These are phyloP conservation scores for Ciconia boyciana DNA, from an alignment of 2,113 vertebrate species.

Conservation along the genomic window DNA sequence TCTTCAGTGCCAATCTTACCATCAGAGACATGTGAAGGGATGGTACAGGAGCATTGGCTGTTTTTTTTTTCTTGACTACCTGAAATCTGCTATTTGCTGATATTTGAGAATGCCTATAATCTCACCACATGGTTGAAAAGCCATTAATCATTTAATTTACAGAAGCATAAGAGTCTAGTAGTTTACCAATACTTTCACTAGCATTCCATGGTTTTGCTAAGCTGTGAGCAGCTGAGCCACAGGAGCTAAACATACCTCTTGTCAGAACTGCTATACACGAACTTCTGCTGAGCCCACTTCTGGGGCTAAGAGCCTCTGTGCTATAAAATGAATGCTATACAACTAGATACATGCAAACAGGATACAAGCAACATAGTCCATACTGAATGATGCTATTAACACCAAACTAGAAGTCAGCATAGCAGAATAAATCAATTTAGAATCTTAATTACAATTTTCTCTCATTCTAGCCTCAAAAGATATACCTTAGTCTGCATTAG, in stretches of 20 bases:
- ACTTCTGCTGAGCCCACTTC: background rate
- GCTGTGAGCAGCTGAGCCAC: background rate
- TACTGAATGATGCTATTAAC: background rate
- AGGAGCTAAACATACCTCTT: background rate
- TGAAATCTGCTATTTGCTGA: background rate
- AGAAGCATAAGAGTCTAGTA: background rate
- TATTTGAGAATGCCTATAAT: background rate
- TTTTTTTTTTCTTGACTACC: background rate
- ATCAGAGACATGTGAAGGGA: background rate
- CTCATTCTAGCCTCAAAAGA: background rate
- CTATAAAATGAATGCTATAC: background rate
- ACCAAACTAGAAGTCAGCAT: background rate
- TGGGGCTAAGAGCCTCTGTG: background rate
- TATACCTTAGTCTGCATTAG: background rate
- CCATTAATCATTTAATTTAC: background rate
- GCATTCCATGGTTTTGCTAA: background rate
- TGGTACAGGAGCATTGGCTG: background rate
- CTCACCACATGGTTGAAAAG: background rate
- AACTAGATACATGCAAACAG: background rate
- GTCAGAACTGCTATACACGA: fast-evolving
- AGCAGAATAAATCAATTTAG: background rate
- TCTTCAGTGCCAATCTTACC: background rate
- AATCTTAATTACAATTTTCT: background rate
- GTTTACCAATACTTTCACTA: background rate
- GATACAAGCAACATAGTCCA: background rate